These are phyloP conservation scores for Lasiurus borealis DNA, from an alignment of 2,113 vertebrate genomes.

Conservation along the genomic window DNA sequence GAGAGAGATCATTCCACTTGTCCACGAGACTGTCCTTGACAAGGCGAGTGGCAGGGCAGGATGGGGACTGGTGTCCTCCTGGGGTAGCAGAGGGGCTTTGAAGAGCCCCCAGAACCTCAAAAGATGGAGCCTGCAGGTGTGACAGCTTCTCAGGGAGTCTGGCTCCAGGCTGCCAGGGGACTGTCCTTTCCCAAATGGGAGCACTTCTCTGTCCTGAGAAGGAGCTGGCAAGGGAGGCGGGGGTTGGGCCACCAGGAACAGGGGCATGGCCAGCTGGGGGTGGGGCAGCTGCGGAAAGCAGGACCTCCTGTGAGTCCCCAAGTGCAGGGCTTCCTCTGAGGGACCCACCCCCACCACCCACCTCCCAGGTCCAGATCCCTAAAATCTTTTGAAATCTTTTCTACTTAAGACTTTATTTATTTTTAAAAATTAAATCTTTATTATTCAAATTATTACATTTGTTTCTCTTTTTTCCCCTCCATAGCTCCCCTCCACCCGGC, in stretches of 20 bases:
- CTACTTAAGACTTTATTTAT: neutral
- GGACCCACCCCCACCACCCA: neutral
- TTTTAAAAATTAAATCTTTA: too few relatives aligned
- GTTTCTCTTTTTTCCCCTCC: too few relatives aligned
- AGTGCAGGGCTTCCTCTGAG: too few relatives aligned
- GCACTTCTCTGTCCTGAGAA: accelerated
- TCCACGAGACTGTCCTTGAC: accelerated
- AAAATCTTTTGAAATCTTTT: neutral
- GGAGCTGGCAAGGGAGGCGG: accelerated
- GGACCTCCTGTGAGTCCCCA: neutral
- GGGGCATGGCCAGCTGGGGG: neutral
- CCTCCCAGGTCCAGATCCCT: neutral
- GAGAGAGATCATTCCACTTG: neutral
- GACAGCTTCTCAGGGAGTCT: neutral
- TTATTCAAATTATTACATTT: too few relatives aligned
- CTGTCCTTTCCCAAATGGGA: neutral
- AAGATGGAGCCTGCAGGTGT: neutral
- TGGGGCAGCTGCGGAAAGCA: neutral
- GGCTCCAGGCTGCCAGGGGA: neutral
- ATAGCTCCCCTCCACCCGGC: too few relatives aligned
- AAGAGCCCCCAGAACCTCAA: neutral
- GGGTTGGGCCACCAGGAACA: accelerated
- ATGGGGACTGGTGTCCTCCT: neutral
- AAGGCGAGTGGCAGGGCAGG: neutral
- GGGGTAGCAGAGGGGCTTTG: too few relatives aligned